Conservation (phyloP, 2,113 vertebrate genomes). For the Kryptolebias marmoratus region DNA sequence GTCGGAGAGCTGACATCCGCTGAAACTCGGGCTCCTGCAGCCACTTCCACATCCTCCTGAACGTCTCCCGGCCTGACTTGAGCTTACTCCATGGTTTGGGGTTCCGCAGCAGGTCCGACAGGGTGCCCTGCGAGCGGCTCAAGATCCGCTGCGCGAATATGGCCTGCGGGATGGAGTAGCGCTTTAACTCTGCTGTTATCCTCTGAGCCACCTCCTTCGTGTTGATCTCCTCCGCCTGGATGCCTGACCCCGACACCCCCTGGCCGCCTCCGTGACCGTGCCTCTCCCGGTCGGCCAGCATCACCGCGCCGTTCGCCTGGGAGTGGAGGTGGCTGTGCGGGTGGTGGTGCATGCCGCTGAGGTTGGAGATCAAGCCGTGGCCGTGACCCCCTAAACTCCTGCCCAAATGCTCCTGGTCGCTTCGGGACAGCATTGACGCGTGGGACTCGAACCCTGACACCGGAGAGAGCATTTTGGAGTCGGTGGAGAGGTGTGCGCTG, state of each 20-base stretch:
- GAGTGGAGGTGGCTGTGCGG: constrained; percentile 88
- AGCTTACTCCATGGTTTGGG: constrained; percentile 99
- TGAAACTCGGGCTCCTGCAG: constrained; percentile 98
- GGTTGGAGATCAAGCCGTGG: constrained; percentile 88
- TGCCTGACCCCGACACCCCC: constrained; percentile 81
- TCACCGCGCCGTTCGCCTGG: constrained; percentile 83
- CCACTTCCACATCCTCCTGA: constrained; percentile 99
- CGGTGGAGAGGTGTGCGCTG: constrained; percentile 87
- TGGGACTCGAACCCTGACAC: constrained; percentile 92
- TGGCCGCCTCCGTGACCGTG: constrained; percentile 81
- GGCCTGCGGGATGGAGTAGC: constrained; percentile 98
- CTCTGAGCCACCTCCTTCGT: constrained; percentile 97
- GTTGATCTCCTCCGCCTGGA: constrained; percentile 96
- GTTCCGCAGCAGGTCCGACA: constrained; percentile 96
- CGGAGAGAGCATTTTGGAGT: constrained; percentile 91
- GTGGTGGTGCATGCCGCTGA: constrained; percentile 91
- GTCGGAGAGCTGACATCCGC: constrained; percentile 94
- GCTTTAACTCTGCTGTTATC: constrained; percentile 96
- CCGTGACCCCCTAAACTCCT: constrained; percentile 88
- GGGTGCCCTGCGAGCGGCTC: constrained; percentile 96
- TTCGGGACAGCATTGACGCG: constrained; percentile 91
- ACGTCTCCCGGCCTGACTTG: constrained; percentile 98
- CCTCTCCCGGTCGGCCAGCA: constrained; percentile 85
- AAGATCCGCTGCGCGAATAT: constrained; percentile 98
- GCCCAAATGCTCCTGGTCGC: constrained; percentile 91